A percentile compares a stretch with the other conserved stretches of the same genome.
Evolutionary conservation across 2,113 vertebrate genomes (phyloP).

Genomic region (Parotia lawesii): DNA sequence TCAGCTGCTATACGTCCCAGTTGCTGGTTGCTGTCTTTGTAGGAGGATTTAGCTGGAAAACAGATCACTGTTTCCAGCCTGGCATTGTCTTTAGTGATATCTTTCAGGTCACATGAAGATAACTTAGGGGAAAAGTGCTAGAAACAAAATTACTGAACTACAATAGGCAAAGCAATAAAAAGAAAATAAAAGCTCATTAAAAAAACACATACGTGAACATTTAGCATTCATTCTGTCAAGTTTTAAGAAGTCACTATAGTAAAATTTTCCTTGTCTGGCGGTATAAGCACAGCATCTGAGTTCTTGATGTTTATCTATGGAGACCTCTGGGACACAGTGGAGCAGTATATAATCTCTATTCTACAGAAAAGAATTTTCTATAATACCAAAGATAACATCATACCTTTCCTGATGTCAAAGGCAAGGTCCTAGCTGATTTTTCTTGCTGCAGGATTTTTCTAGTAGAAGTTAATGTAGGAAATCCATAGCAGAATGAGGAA

Average conservation of each 20-base stretch:
- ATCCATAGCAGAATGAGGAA: not conserved
- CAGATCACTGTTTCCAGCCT: not conserved
- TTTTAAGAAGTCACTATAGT: not conserved
- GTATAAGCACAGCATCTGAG: not conserved
- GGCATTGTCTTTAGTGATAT: not conserved
- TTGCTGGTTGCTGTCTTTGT: not conserved
- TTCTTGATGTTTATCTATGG: not conserved
- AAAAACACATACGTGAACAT: not conserved
- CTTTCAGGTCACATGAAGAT: not conserved
- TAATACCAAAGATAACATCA: not conserved
- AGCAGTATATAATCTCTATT: not conserved
- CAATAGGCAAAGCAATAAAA: not conserved
- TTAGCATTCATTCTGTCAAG: not conserved
- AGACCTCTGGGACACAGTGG: not conserved
- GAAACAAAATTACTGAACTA: not conserved
- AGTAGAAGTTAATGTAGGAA: not conserved
- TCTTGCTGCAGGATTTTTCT: not conserved
- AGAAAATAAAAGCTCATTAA: not conserved
- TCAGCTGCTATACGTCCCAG: not conserved
- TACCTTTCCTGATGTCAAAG: not conserved
- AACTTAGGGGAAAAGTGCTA: not conserved
- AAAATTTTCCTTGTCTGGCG: not conserved
- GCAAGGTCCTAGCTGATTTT: not conserved
- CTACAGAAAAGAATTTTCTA: not conserved
- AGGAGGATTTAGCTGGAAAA: conserved; percentile 1